Conservation (phyloP, 37 sponge, comb jelly and placozoan species). For the Chondrosia reniformis region DNA sequence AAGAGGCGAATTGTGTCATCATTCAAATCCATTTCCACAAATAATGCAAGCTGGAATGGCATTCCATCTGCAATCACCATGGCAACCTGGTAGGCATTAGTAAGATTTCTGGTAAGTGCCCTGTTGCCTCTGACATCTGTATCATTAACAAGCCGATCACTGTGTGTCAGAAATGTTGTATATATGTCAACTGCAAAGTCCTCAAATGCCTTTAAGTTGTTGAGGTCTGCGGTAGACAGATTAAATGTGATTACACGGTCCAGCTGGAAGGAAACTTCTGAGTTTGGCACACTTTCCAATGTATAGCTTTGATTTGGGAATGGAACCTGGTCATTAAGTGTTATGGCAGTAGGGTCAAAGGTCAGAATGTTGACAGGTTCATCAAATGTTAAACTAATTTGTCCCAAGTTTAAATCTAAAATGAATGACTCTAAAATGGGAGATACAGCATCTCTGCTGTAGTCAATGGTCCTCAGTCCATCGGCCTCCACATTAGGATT, state of each 20-base stretch:
- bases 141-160: conserved; percentile 46
- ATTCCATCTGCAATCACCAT: conserved; percentile 27
- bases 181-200: conserved; percentile 55
- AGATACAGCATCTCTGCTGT: conserved; percentile 26
- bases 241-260: conserved; percentile 41
- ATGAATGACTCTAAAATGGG: conserved; percentile 50
- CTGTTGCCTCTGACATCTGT: conserved; percentile 16
- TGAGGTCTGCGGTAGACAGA: conserved; percentile 32
- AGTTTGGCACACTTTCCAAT: conserved; percentile 39
- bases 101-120: conserved; percentile 20
- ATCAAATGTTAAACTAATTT: conserved; percentile 69
- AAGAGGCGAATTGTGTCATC: conserved; percentile 21
- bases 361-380: conserved; percentile 50
- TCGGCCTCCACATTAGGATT: conserved; percentile 26
- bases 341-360: conserved; percentile 60
- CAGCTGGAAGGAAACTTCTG: conserved; percentile 3
- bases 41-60: conserved; percentile 20
- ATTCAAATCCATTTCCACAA: conserved; percentile 45
- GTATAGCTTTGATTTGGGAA: conserved; percentile 45
- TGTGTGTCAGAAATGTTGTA: conserved; percentile 55
- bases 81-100: conserved; percentile 29
- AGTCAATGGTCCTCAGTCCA: conserved; percentile 41
- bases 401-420: conserved; percentile 53
- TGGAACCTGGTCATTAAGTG: conserved; percentile 42
- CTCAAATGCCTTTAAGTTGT: conserved; percentile 61